Evolutionary conservation across 1,140 invertebrate species (phyloP).

Genomic region (Phthorimaea operculella): DNA sequence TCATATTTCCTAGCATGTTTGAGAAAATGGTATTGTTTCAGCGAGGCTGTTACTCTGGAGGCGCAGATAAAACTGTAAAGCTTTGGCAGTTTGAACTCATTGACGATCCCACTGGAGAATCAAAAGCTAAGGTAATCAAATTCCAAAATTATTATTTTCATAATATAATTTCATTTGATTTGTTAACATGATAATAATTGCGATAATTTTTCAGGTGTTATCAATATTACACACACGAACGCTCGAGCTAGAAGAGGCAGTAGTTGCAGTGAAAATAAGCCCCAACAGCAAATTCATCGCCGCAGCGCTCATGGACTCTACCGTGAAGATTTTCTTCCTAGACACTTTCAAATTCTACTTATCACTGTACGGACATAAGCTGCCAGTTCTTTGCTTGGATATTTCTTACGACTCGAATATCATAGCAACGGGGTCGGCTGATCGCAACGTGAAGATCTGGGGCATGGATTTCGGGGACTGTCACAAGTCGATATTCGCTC

Average conservation of each 20-base stretch:
- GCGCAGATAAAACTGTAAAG: constrained; percentile 90
- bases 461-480: constrained; percentile 99
- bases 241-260: constrained; percentile 87
- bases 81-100: constrained; percentile 95
- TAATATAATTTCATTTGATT: too few species aligned
- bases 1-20: too few species aligned
- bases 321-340: constrained; percentile 95
- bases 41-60: constrained; percentile 85
- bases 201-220: constrained; percentile 69
- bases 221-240: constrained; percentile 84
- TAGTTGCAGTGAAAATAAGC: constrained; percentile 85
- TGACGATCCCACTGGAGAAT: constrained; percentile 70
- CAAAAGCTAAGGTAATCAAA: constrained; percentile 65
- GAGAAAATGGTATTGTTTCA: constrained; percentile 48
- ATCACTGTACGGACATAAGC: constrained; percentile 95
- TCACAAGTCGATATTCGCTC: constrained; percentile 87
- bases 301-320: constrained; percentile 90
- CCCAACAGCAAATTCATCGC: constrained; percentile 90
- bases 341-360: constrained; percentile 97
- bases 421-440: constrained; percentile 93
- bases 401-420: constrained; percentile 92
- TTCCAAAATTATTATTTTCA: too few species aligned
- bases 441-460: constrained; percentile 98
- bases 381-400: constrained; percentile 94
- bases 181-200: too few species aligned